Evolutionary conservation across 2,113 vertebrate species (phyloP), one percentile per base, ranked within the genome.

Genomic region (Siphamia tubifer): DNA sequence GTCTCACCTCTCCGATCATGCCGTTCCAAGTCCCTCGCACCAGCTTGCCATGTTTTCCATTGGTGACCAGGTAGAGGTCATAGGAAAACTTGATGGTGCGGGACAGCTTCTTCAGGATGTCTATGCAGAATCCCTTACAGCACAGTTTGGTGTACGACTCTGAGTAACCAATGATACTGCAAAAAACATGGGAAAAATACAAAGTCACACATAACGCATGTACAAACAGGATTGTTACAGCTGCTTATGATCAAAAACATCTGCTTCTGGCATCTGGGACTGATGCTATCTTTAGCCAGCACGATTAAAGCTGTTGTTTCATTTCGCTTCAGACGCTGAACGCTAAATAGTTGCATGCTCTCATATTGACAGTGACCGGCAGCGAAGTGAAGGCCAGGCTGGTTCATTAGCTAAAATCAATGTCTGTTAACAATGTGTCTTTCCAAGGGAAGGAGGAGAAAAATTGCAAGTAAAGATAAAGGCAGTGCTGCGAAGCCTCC

Each of bases 51-150:
- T 99, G 98, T 51, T 98, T 99, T 32, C 98, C 98, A 0, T 99
- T 99, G 86, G 97, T 98, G 85, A 99, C 97, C 62, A 99, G 89
- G 87, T 99, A 99, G 76, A 99, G 95, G 86, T 99, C 96, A 0
- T 98, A 99, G 73, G 98, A 98, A 90, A 99, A 99, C 90, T 95
- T 98, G 74, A 99, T 96, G 0, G 87, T 89, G 66, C 94, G 95
- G 65, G 98, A 96, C 71, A 99, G 82, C 78, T 98, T 99, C 93
- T 99, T 99, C 61, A 99, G 92, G 86, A 98, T 99, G 87, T 99
- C 98, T 0, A 99, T 99, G 89, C 98, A 99, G 92, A 99, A 99
- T 19, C 98, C 98, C 73, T 99, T 99, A 68, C 98, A 99, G 87
- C 98, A 99, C 27, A 99, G 91, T 77, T 99, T 99, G 82, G 94